Evolutionary conservation across 2,888 invertebrate genomes (phyloP).

Genomic region (Rhimphoctona megacephalus): DNA sequence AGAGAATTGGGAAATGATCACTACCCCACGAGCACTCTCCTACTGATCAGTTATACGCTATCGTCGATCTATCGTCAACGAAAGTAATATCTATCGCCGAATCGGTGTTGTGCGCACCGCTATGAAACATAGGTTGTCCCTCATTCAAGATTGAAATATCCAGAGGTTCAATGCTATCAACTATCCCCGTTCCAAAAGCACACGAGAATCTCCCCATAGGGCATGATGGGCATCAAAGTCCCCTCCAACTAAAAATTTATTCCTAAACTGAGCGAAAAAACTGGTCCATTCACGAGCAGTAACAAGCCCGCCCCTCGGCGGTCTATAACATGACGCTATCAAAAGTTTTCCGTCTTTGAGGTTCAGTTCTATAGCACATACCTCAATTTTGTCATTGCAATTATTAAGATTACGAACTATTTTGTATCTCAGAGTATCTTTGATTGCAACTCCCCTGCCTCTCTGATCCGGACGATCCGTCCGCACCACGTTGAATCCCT

Average conservation of each 20-base stretch:
- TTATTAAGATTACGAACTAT: slow-evolving; percentile 18
- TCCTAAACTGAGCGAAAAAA: slow-evolving; percentile 56
- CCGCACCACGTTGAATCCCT: slow-evolving; percentile 52
- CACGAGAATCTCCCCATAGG: slow-evolving; percentile 49
- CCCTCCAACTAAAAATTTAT: slow-evolving; percentile 43
- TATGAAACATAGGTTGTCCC: slow-evolving; percentile 31
- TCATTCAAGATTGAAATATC: slow-evolving; percentile 46
- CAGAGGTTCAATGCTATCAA: neutral
- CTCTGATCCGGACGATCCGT: slow-evolving; percentile 8
- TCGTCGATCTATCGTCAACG: slow-evolving; percentile 15
- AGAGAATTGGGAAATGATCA: slow-evolving; percentile 51
- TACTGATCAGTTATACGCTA: slow-evolving; percentile 13
- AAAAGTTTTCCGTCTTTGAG: slow-evolving; percentile 36
- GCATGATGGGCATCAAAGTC: slow-evolving; percentile 57
- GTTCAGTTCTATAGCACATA: slow-evolving; percentile 52
- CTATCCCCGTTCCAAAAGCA: slow-evolving; percentile 21
- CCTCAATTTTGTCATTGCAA: slow-evolving; percentile 41
- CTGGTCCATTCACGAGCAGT: slow-evolving; percentile 25
- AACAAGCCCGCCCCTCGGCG: neutral
- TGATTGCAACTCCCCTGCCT: slow-evolving; percentile 54
- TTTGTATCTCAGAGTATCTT: slow-evolving; percentile 35
- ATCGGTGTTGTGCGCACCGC: slow-evolving; percentile 5
- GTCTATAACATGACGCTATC: slow-evolving; percentile 51
- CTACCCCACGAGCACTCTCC: slow-evolving; percentile 38
- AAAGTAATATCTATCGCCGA: slow-evolving; percentile 53